Base-by-base conservation (phyloP, 2,797 vertebrate genomes). In the Darevskia mixta region DNA sequence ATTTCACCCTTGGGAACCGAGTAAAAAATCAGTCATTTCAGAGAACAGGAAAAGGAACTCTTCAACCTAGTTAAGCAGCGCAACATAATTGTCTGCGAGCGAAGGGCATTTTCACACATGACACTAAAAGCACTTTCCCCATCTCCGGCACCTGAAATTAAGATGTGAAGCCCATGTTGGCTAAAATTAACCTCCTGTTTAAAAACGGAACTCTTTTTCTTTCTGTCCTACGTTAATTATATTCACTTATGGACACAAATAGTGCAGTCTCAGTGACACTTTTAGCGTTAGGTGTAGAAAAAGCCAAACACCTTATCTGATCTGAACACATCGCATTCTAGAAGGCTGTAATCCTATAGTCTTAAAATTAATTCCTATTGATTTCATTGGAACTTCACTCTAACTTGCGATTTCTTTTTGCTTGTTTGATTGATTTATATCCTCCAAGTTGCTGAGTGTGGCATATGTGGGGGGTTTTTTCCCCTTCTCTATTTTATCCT, bases 1-100 rank as follows among this genome's bases (percentile, higher is more conserved):
- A 90, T 87, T 94, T 88, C 84, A 92, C 94, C 75, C 88, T 88
- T 91, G 91, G 89, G 91, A 94, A 61, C n/a, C 88, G 49, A 93
- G 27, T 71, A 45, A 61, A 90, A 89, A 93, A 93, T 90, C 83
- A 93, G 82, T 66, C 78, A 86, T 89, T 87, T 91, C 85, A 84
- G 92, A 90, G 93, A 92, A 0, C 87, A 86, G 80, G 72, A 91
- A 89, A 92, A 91, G 64, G 83, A 66, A 87, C 82, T 93, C 93
- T 94, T 93, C 91, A 93, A 92, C 92, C 73, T 76, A 86, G 90
- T 86, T 92, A 93, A 94, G 88, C 71, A 87, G 87, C 23, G 58
- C 93, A 94, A 90, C 92, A 43, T 87, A 88, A 93, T 79, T 73
- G 3, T 92, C 93, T 91, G 86, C 93, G 90, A 15, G 91, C 43